Evolutionary conservation across 2,797 vertebrate species (phyloP).

Genomic region (Trachurus trachurus): DNA sequence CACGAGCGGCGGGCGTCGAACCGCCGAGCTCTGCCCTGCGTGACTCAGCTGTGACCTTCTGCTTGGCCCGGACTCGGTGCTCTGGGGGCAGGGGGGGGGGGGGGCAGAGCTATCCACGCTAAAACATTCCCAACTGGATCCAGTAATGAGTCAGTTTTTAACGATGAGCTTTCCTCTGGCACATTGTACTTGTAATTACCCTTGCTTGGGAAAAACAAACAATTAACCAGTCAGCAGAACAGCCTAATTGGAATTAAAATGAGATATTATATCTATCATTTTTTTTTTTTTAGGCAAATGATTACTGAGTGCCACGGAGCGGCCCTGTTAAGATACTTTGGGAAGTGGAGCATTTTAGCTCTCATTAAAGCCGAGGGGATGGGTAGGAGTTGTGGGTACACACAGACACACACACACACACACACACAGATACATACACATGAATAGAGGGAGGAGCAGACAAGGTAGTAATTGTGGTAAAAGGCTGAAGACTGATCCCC

Average conservation of each 20-base stretch:
- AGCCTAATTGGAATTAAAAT: conserved; percentile 83
- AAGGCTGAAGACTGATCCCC: conserved; percentile 57
- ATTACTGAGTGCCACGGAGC: conserved; percentile 70
- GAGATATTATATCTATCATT: conserved; percentile 79
- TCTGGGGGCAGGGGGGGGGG: conserved; percentile 11
- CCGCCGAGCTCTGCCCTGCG: conserved; percentile 16
- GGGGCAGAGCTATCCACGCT: conserved; percentile 48
- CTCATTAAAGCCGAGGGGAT: conserved; percentile 69
- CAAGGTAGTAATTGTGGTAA: conserved; percentile 43
- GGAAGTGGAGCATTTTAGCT: conserved; percentile 68
- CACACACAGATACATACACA: not conserved
- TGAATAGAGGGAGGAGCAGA: conserved; percentile 10
- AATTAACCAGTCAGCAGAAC: conserved; percentile 86
- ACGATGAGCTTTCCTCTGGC: conserved; percentile 78
- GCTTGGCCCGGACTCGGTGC: conserved; percentile 24
- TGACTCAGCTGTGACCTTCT: conserved; percentile 76
- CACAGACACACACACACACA: no score
- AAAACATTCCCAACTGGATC: conserved; percentile 73
- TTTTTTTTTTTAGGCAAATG: conserved; percentile 67
- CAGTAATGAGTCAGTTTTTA: conserved; percentile 83
- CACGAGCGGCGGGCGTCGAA: conserved; percentile 47
- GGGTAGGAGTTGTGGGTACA: conserved; percentile 13
- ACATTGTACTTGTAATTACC: conserved; percentile 83
- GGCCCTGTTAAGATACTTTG: conserved; percentile 72
- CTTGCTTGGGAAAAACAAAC: conserved; percentile 83